phyloP scores from a whole-genome alignment of 2,113 vertebrate genomes.

The Paraplagusia blochii region DNA sequence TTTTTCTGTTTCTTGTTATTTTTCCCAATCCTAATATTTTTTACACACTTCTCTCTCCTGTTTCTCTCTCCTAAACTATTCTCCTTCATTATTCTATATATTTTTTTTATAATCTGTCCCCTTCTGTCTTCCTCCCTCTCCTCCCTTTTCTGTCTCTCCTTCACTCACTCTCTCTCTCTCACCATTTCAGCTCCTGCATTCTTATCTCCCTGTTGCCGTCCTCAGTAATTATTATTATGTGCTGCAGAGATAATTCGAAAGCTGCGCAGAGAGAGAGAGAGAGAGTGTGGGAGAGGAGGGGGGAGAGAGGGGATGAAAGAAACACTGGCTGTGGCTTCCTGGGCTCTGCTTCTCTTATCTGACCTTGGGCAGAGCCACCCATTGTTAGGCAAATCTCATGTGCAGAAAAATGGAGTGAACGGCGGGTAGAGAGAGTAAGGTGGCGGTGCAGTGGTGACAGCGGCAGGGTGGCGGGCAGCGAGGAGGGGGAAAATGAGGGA shows the following conservation, averaged over 20 bases:
- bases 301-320: constrained; percentile 75
- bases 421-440: constrained; percentile 56
- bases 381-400: constrained; percentile 85
- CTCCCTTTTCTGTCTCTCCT: constrained; percentile 32
- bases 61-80: constrained; percentile 47
- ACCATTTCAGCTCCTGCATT: constrained; percentile 69
- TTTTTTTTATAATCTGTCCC: neutral
- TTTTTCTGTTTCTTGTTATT: no score
- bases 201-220: constrained; percentile 80
- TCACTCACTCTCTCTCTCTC: constrained; percentile 34
- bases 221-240: constrained; percentile 86
- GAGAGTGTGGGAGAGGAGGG: constrained; percentile 1
- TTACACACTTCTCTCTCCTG: constrained; percentile 17
- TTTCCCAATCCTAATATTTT: no score
- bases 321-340: constrained; percentile 78
- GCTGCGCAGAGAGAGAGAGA: constrained; percentile 74
- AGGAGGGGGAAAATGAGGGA: constrained; percentile 21
- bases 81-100: constrained; percentile 14
- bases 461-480: neutral
- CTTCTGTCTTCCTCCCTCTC: constrained; percentile 58
- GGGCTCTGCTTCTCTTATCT: constrained; percentile 81
- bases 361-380: constrained; percentile 83
- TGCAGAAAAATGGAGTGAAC: constrained; percentile 73
- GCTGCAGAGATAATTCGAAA: constrained; percentile 82
- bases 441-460: constrained; percentile 6